A percentile compares a stretch with the other conserved stretches of the same genome.
Conservation (phyloP, 1,140 invertebrate species). For the Homarus americanus region DNA sequence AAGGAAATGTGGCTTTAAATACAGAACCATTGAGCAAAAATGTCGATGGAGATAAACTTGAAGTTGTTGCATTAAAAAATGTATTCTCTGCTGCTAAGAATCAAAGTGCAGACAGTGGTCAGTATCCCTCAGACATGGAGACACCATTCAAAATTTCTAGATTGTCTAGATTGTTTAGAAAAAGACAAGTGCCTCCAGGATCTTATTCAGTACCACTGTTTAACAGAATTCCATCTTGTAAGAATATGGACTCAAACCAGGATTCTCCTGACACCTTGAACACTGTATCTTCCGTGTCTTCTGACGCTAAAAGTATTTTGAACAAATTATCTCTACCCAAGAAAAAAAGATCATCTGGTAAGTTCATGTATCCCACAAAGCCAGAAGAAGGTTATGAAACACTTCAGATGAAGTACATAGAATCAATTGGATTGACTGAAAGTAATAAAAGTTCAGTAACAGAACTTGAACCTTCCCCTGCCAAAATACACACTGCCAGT, state of each 20-base stretch:
- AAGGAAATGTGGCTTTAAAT: background rate
- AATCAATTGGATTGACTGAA: background rate
- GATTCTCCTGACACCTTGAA: background rate
- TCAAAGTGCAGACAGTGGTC: background rate
- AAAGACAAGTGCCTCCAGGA: background rate
- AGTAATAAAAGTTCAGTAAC: background rate
- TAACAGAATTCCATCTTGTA: background rate
- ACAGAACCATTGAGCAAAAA: background rate
- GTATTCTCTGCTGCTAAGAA: background rate
- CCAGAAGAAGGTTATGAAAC: constrained; percentile 23
- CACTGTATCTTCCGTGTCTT: background rate
- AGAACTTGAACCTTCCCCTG: background rate
- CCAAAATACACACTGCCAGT: background rate
- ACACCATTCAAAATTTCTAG: background rate
- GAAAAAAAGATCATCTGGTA: background rate
- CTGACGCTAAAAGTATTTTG: background rate
- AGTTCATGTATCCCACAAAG: constrained; percentile 33
- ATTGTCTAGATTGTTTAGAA: background rate
- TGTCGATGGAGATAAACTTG: background rate
- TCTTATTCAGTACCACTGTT: background rate
- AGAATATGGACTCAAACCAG: background rate
- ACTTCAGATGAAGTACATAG: constrained; percentile 11
- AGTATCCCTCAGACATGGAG: background rate
- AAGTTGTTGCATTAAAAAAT: background rate
- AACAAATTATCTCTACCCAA: background rate